A percentile compares a stretch with the other conserved stretches of the same genome.
Conservation (phyloP, 2,888 invertebrate genomes). For the Stenodema calcarata region DNA sequence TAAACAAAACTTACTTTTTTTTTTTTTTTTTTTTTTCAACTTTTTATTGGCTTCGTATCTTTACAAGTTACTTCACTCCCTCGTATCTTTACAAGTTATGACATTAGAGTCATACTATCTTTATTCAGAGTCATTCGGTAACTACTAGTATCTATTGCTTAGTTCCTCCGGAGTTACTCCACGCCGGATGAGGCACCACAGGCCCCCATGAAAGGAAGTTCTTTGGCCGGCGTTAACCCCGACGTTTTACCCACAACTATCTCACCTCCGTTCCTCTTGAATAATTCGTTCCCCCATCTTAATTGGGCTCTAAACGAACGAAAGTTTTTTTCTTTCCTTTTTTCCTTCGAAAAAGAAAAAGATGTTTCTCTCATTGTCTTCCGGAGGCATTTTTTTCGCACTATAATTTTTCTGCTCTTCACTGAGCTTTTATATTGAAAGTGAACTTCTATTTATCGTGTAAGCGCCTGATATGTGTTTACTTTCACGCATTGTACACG, state of each 20-base stretch:
- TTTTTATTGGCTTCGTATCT: no score
- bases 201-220: slow-evolving; percentile 5
- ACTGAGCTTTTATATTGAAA: not conserved
- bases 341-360: not conserved
- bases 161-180: not conserved
- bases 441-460: not conserved
- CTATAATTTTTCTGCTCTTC: not conserved
- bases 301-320: slow-evolving; percentile 7
- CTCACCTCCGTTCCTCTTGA: slow-evolving; percentile 16
- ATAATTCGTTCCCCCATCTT: slow-evolving; percentile 20
- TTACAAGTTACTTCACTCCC: no score
- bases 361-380: not conserved
- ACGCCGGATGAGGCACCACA: not conserved
- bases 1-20: not conserved
- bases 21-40: no score
- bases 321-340: slow-evolving; percentile 4
- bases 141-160: not conserved
- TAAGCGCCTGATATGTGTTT: not conserved
- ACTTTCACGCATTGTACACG: not conserved
- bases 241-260: slow-evolving; percentile 6
- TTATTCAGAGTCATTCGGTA: not conserved
- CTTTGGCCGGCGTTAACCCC: not conserved
- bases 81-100: not conserved
- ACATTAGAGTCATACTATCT: no score
- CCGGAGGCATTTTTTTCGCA: not conserved